Percentiles rank a stretch among this genome's conserved stretches.
phyloP scores from a whole-genome alignment of 2,797 vertebrate species.

The Neostethus bicornis region DNA sequence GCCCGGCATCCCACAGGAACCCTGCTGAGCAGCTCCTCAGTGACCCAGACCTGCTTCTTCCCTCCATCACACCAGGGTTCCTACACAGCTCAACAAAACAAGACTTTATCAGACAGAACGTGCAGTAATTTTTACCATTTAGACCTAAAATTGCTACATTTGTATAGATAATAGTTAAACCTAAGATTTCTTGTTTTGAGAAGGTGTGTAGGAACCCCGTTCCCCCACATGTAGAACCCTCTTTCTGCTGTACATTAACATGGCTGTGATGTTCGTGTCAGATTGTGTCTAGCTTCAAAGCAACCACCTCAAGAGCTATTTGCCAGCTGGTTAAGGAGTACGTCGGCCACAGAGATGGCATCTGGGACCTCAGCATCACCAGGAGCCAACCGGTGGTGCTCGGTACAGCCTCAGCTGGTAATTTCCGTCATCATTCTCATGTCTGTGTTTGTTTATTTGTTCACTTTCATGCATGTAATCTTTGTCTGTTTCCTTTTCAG shows the following conservation, averaged over 20 bases:
- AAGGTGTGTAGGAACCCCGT: conserved; percentile 46
- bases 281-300: conserved; percentile 99
- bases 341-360: conserved; percentile 93
- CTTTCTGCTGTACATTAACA: conserved; percentile 7
- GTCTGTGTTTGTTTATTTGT: not conserved
- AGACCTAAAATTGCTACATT: too few species aligned
- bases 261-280: conserved; percentile 56
- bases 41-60: conserved; percentile 44
- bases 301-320: conserved; percentile 93
- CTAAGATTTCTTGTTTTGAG: not conserved
- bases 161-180: not conserved
- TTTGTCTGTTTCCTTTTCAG: conserved; percentile 63
- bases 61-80: conserved; percentile 40
- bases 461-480: not conserved
- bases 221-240: not conserved
- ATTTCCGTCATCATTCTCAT: not conserved
- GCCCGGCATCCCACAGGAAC: conserved; percentile 34
- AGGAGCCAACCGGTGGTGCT: conserved; percentile 91
- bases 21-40: conserved; percentile 48
- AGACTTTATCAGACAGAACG: not conserved
- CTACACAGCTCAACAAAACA: conserved; percentile 35
- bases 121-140: too few species aligned
- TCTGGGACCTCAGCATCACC: conserved; percentile 95
- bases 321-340: conserved; percentile 97
- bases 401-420: conserved; percentile 95